A percentile compares a stretch with the other conserved stretches of the same genome.
These are phyloP conservation scores for Telenomus remus DNA, from an alignment of 1,140 invertebrate genomes.

Conservation along the genomic window DNA sequence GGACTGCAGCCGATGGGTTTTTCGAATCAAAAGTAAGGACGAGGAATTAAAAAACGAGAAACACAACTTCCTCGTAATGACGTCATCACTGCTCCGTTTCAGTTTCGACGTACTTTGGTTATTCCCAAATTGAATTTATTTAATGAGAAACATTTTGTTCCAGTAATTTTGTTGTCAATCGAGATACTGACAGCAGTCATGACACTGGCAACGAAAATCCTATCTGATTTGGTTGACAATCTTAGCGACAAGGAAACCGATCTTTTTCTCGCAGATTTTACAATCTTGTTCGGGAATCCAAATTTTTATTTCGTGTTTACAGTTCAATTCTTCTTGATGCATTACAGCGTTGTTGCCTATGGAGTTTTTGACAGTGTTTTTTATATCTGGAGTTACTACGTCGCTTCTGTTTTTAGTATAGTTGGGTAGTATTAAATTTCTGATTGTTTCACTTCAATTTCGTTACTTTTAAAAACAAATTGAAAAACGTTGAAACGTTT, in stretches of 20 bases:
- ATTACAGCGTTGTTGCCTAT: slow-evolving; percentile 7
- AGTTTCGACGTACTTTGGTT: too few species aligned
- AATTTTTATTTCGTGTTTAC: slow-evolving; percentile 7
- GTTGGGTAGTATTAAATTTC: slow-evolving; percentile 10
- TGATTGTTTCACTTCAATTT: background rate
- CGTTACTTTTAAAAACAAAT: background rate
- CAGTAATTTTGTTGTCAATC: background rate
- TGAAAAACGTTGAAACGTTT: too few species aligned
- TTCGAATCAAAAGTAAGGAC: slow-evolving; percentile 12
- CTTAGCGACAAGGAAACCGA: background rate
- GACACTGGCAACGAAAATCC: slow-evolving; percentile 5
- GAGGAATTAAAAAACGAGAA: background rate
- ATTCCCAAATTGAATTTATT: too few species aligned
- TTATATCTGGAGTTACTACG: slow-evolving; percentile 27
- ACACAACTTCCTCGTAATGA: too few species aligned
- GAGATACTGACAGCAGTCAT: background rate
- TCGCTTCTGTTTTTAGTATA: slow-evolving; percentile 11
- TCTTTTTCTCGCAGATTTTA: background rate
- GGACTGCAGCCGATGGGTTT: slow-evolving; percentile 14
- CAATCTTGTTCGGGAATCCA: background rate
- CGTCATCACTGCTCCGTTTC: too few species aligned
- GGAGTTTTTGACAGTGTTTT: slow-evolving; percentile 11
- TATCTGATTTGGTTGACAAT: slow-evolving; percentile 1
- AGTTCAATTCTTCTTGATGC: background rate
- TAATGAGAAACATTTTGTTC: background rate